These are phyloP conservation scores for Apotomis betuletana DNA, from an alignment of 2,888 invertebrate species.

Conservation along the genomic window DNA sequence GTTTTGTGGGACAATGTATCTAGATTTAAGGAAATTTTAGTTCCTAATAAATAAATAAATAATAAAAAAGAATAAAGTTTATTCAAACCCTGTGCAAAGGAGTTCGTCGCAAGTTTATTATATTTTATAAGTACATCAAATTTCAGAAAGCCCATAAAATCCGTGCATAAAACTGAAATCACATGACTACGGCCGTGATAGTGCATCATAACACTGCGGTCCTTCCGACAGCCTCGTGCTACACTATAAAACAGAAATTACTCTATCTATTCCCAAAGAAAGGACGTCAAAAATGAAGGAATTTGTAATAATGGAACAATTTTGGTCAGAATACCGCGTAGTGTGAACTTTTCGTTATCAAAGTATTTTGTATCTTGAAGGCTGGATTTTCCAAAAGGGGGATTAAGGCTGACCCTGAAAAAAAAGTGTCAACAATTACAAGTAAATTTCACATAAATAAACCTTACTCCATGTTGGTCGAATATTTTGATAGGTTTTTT, in stretches of 20 bases:
- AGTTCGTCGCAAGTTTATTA: no score
- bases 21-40: no score
- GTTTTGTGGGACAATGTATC: no score
- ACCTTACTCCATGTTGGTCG: no score
- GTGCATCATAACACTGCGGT: constrained; percentile 2
- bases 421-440: no score
- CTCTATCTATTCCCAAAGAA: constrained; percentile 5
- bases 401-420: no score
- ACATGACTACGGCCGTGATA: neutral
- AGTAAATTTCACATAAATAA: no score
- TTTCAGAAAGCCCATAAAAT: constrained; percentile 1
- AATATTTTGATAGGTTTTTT: no score
- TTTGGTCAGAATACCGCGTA: neutral
- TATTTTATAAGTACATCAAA: neutral
- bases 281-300: constrained; percentile 4
- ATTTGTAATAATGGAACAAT: constrained; percentile 2
- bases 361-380: neutral
- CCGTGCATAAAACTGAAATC: constrained; percentile 5
- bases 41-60: no score
- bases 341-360: neutral
- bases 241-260: constrained; percentile 10
- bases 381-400: no score
- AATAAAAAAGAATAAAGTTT: no score
- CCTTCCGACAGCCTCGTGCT: neutral
- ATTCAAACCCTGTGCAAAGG: no score